Evolutionary conservation across 2,113 vertebrate genomes (phyloP).

Genomic region (Ellobius talpinus): DNA sequence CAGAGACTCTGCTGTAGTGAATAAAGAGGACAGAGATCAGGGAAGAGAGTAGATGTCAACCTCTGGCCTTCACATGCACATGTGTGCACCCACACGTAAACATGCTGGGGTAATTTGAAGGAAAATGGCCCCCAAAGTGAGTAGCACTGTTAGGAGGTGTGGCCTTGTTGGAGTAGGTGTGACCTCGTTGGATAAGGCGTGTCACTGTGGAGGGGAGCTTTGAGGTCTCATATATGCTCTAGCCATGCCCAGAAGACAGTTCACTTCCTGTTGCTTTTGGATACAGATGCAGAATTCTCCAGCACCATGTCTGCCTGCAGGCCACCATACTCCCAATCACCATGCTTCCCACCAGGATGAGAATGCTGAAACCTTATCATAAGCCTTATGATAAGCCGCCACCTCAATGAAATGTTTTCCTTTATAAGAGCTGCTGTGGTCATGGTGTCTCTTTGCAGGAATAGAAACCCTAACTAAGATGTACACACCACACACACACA

Average conservation of each 20-base stretch:
- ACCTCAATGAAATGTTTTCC: neutral
- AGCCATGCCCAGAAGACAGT: neutral
- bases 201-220: neutral
- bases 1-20: neutral
- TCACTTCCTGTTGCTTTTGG: neutral
- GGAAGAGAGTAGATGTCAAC: neutral
- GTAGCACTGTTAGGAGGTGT: neutral
- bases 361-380: neutral
- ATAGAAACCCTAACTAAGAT: neutral
- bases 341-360: neutral
- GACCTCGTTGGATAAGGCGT: neutral
- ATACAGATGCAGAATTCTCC: neutral
- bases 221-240: neutral
- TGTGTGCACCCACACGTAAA: neutral
- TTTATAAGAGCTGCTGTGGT: neutral
- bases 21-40: neutral
- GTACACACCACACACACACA: neutral
- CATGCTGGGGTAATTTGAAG: neutral
- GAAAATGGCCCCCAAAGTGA: neutral
- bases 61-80: neutral
- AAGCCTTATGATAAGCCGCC: neutral
- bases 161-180: neutral
- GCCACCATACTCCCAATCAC: neutral
- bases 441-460: neutral
- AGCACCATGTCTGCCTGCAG: neutral